Evolutionary conservation across 64 coral and sea anemone genomes (phyloP), one percentile per base, ranked within the genome.

Genomic region (Montipora efflorescens): DNA sequence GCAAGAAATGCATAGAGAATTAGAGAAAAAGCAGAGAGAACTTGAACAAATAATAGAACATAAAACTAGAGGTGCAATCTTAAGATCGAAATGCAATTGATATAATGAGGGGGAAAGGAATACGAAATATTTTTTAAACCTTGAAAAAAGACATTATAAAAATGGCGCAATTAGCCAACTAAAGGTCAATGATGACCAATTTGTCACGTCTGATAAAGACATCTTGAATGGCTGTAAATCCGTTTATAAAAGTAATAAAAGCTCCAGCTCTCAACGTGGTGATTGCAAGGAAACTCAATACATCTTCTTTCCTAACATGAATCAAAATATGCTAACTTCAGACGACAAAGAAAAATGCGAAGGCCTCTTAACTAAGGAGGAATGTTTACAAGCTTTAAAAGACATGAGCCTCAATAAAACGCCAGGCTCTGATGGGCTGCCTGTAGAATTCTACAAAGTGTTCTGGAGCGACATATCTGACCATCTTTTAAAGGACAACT

Each of bases 301-400:
- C 59, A 19, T 64, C 59, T 57, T 57, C 53, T 64, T 11, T 64
- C 14, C 59, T 71, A 67, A 82, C 77, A 73, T 20, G 12, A 16
- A 73, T 21, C 70, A 73, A 28, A 25, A 73, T 7, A 28, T 73
- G 13, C 15, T 89, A 22, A 48, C 48, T 47, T 47, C 53, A 2
- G 2, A 75, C 25, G 70, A 89, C 16, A 89, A 77, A 43, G 71
- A 76, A 23, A 77, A 76, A n/a, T 89, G 87, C 77, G 87, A 89
- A 76, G 87, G 87, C 64, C 69, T 89, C 36, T 61, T 3, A n/a
- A 76, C 87, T 58, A 77, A 50, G 1, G 19, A 75, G 10, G 87
- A 89, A 89, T 89, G 87, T 89, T 52, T 66, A 69, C 19, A 89
- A 55, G 74, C 67, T 36, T 52, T 89, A 48, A 76, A 89, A 52